Percentiles rank a stretch among this genome's conserved stretches.
These are phyloP conservation scores for Brachionus koreanus DNA, from an alignment of 1,140 invertebrate genomes.

Conservation along the genomic window DNA sequence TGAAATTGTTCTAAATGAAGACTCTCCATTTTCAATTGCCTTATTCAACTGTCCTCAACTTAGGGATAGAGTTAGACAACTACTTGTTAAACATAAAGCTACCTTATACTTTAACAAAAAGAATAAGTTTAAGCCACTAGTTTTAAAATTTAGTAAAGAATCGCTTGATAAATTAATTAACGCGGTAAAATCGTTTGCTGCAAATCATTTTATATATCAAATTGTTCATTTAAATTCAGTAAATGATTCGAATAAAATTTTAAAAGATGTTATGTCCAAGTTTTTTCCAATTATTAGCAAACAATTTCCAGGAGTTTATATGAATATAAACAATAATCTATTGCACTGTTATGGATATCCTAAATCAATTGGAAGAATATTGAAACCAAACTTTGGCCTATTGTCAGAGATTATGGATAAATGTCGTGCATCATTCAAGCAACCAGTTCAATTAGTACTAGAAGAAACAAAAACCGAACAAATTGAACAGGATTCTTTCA, in stretches of 20 bases:
- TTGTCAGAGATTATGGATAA: neutral
- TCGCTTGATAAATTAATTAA: neutral
- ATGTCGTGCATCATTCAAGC: neutral
- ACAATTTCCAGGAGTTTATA: neutral
- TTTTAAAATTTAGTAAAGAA: neutral
- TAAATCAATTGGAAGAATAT: neutral
- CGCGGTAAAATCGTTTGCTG: neutral
- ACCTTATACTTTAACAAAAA: neutral
- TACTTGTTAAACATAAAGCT: neutral
- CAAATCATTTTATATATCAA: constrained; percentile 24
- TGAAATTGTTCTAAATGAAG: constrained; percentile 10
- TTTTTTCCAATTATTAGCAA: neutral
- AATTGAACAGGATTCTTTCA: neutral
- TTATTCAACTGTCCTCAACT: neutral
- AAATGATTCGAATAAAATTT: neutral
- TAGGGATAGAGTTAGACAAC: neutral
- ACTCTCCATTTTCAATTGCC: constrained; percentile 11
- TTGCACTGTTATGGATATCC: constrained; percentile 31
- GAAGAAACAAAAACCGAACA: neutral
- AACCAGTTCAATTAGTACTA: neutral
- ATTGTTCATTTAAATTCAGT: neutral
- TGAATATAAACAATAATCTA: neutral
- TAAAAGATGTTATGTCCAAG: neutral
- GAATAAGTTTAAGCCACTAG: neutral
- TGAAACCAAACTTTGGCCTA: neutral